Evolutionary conservation across 2,888 invertebrate genomes (phyloP), one percentile per base, ranked within the genome.

Genomic region (Phaonia tiefii): DNA sequence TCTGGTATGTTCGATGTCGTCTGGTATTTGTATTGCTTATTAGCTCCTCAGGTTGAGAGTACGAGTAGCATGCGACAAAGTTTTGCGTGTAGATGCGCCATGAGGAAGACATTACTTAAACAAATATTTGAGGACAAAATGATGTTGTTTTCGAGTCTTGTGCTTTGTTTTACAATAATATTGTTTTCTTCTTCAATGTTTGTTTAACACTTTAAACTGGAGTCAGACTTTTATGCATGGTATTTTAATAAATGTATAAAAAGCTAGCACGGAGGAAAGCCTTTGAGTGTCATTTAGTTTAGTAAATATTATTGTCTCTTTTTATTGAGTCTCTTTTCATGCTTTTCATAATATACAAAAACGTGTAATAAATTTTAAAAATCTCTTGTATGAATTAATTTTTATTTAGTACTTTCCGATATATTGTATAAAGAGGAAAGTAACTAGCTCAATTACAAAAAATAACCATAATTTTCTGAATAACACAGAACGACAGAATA

Each of bases 381-480:
- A 58, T 58, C 15, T 58, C 31, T n/a, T 58, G 37, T 60, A n/a
- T n/a, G n/a, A n/a, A n/a, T n/a, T n/a, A n/a, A 75, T 78, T 77
- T 70, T 79, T 71, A 77, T 82, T 81, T 84, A 83, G 76, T 81
- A 82, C 79, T 84, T 83, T 83, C 83, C 83, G 84, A 83, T 84
- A 85, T 80, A 84, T 81, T 82, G 79, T 80, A 82, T 83, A 84
- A n/a, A n/a, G n/a, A n/a, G n/a, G n/a, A n/a, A n/a, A n/a, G n/a
- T n/a, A n/a, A n/a, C n/a, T n/a, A n/a, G n/a, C n/a, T n/a, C n/a
- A n/a, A n/a, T n/a, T n/a, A n/a, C n/a, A n/a, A n/a, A n/a, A n/a
- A n/a, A n/a, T n/a, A n/a, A n/a, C n/a, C n/a, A n/a, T n/a, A n/a
- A n/a, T n/a, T n/a, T n/a, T n/a, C n/a, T n/a, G n/a, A n/a, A n/a